Conservation (phyloP, 2,113 vertebrate genomes). For the Scalopus aquaticus region DNA sequence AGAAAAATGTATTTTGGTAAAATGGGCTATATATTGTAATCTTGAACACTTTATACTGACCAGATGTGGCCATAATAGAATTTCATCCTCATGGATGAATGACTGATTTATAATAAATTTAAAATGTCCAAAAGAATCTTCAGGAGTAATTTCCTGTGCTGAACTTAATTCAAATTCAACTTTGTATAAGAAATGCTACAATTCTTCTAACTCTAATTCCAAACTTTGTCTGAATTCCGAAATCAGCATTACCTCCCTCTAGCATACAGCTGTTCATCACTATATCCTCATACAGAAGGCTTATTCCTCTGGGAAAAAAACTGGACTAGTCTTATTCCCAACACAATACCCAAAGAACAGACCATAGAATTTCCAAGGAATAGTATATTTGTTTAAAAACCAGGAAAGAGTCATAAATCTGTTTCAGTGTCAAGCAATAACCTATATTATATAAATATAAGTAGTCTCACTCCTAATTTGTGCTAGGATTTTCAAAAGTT, state of each 20-base stretch:
- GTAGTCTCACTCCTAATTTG: not conserved
- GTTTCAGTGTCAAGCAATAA: not conserved
- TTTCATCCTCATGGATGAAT: not conserved
- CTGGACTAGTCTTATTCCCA: not conserved
- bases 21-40: not conserved
- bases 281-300: not conserved
- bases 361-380: not conserved
- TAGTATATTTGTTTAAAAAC: not conserved
- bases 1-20: not conserved
- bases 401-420: not conserved
- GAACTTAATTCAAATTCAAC: conserved; percentile 40
- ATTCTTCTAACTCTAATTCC: conserved; percentile 26
- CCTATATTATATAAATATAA: not conserved
- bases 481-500: conserved; percentile 8
- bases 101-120: conserved; percentile 44
- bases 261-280: not conserved
- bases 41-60: not conserved
- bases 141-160: conserved; percentile 18
- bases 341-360: not conserved
- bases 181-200: not conserved
- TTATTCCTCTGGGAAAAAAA: conserved; percentile 41
- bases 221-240: conserved; percentile 10
- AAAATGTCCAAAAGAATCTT: conserved; percentile 16
- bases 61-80: not conserved
- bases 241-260: not conserved